These are phyloP conservation scores for Babyrousa celebensis DNA, from an alignment of 2,797 vertebrate species.

Conservation along the genomic window DNA sequence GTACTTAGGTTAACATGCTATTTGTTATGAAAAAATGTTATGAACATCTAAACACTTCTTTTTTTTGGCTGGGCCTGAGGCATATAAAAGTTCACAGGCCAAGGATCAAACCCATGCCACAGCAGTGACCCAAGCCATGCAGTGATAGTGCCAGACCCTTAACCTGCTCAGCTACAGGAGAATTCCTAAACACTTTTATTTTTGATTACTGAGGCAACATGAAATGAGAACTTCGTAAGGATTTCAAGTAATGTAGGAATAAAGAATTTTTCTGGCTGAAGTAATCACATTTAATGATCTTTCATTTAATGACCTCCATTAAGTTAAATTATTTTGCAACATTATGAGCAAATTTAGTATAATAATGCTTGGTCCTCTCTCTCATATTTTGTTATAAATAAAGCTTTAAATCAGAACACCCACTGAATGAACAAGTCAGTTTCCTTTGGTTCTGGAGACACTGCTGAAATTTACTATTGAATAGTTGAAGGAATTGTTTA, in stretches of 20 bases:
- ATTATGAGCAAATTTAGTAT: slow-evolving; percentile 7
- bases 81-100: no score
- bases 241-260: neutral
- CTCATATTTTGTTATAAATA: slow-evolving; percentile 56
- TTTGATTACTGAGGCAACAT: neutral
- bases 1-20: neutral
- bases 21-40: slow-evolving; percentile 61
- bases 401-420: slow-evolving; percentile 49
- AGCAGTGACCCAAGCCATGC: no score
- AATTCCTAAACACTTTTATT: slow-evolving; percentile 42
- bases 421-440: neutral
- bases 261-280: slow-evolving; percentile 44
- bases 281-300: neutral
- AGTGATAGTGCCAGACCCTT: no score
- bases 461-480: slow-evolving; percentile 32
- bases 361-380: slow-evolving; percentile 45
- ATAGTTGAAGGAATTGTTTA: neutral
- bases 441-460: slow-evolving; percentile 15
- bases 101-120: no score
- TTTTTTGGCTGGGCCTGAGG: no score
- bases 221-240: slow-evolving; percentile 27
- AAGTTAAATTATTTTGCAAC: slow-evolving; percentile 46
- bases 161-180: no score
- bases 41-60: slow-evolving; percentile 26
- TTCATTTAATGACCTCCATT: neutral